phyloP scores from a whole-genome alignment of 53 echinoderm and acorn worm species.

The Crossaster papposus region DNA sequence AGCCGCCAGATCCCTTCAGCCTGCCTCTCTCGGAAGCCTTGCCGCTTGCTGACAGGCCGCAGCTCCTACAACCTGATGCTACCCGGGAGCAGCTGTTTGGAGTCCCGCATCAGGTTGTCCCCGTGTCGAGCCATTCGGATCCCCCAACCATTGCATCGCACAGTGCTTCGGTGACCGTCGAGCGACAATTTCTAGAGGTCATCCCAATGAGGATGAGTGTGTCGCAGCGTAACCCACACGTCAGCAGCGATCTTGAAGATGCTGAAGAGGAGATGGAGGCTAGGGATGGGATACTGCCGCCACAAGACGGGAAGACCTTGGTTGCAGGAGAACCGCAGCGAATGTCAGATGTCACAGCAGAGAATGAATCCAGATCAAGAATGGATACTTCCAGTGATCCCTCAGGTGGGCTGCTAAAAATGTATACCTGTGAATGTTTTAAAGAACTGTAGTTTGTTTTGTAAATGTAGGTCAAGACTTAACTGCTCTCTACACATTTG shows the following conservation, averaged over 20 bases:
- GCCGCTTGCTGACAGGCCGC: slow-evolving; percentile 96
- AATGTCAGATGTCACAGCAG: slow-evolving; percentile 34
- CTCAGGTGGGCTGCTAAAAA: slow-evolving; percentile 33
- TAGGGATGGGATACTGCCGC: slow-evolving; percentile 36
- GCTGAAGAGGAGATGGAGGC: slow-evolving; percentile 72
- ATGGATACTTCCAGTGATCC: slow-evolving; percentile 56
- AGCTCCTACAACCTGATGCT: slow-evolving; percentile 90
- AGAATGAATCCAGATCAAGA: background rate
- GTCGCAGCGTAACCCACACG: slow-evolving; percentile 60
- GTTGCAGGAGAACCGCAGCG: slow-evolving; percentile 46
- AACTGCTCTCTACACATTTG: no score
- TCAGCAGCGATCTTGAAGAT: slow-evolving; percentile 50
- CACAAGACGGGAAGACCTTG: slow-evolving; percentile 2
- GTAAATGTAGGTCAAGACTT: no score
- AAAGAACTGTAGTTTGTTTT: no score
- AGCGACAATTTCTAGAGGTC: slow-evolving; percentile 88
- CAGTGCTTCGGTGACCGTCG: slow-evolving; percentile 75
- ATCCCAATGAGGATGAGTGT: slow-evolving; percentile 95
- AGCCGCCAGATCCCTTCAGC: slow-evolving; percentile 89
- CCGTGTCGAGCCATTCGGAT: background rate
- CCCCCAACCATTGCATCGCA: slow-evolving; percentile 44
- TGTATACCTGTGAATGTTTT: background rate
- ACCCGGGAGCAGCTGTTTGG: slow-evolving; percentile 95
- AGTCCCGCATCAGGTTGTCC: slow-evolving; percentile 77
- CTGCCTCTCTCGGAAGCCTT: slow-evolving; percentile 88